Conservation (phyloP, 1,140 invertebrate species). For the Drosophila nasuta region DNA sequence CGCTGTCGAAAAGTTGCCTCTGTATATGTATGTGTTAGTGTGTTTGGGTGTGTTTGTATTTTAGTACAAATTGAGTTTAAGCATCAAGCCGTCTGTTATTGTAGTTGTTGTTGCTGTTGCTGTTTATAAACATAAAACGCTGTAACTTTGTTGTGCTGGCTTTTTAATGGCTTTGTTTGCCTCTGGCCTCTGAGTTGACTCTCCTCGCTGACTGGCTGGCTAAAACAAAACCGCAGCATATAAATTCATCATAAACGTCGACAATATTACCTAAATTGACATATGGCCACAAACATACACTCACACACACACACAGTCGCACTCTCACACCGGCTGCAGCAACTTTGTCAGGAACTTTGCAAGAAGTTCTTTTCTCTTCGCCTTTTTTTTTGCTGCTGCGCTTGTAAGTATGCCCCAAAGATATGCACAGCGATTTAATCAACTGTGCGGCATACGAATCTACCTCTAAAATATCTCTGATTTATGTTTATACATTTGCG, state of each 20-base stretch:
- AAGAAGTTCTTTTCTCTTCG: background rate
- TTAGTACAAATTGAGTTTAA: slow-evolving; percentile 74
- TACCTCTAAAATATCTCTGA: background rate
- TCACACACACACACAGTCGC: background rate
- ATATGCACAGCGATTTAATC: background rate
- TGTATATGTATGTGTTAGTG: slow-evolving; percentile 22
- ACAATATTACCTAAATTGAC: slow-evolving; percentile 75
- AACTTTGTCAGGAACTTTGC: slow-evolving; percentile 1
- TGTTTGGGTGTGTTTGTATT: slow-evolving; percentile 41
- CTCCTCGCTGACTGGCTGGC: slow-evolving; percentile 13
- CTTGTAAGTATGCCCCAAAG: background rate
- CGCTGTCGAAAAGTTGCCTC: slow-evolving; percentile 65
- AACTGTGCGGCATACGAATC: background rate
- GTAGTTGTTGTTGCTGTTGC: slow-evolving; percentile 6
- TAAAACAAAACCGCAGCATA: slow-evolving; percentile 59
- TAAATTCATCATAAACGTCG: slow-evolving; percentile 77
- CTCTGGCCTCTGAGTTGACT: slow-evolving; percentile 2
- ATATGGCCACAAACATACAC: slow-evolving; percentile 48
- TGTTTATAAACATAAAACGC: slow-evolving; percentile 58
- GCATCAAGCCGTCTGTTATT: slow-evolving; percentile 13
- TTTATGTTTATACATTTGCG: too few species aligned
- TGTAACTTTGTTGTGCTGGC: slow-evolving; percentile 62
- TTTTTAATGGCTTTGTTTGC: slow-evolving; percentile 73
- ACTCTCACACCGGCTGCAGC: background rate
- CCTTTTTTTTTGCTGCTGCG: background rate